Evolutionary conservation across 2,797 vertebrate genomes (phyloP), one percentile per base, ranked within the genome.

Genomic region (Gadopsis marmoratus): DNA sequence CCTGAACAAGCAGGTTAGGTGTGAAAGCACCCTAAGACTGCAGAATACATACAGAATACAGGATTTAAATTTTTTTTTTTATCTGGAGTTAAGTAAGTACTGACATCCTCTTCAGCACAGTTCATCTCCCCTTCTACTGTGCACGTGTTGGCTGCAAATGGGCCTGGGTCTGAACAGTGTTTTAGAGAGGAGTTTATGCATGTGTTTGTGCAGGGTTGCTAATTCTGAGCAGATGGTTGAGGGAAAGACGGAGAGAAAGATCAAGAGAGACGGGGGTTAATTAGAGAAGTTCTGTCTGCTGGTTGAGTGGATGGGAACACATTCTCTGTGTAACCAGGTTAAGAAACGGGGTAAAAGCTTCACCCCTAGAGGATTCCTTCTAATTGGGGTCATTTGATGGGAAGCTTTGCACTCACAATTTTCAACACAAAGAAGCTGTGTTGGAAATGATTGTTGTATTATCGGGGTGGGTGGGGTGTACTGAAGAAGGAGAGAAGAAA

Each of bases 381-480:
- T 97, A 97, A 98, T 97, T 96, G 96, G 95, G 94, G 95, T 96
- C 95, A 96, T 96, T 94, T 91, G 94, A 96, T 95, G 95, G 91
- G 53, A 89, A 88, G 93, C 94, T 74, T 74, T 33, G 86, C 90
- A 89, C 90, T 95, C 95, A 94, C 86, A 35, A 50, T 79, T 81
- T 80, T 83, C 61, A 67, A 87, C 50, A 56, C 60, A 50, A 33
- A 50, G 45, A 79, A 72, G 64, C 67, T 19, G 50, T 29, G 67
- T 71, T 59, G 12, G 64, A 83, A 78, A 60, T 48, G 23, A 75
- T 62, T 81, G 43, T 71, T 62, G 23, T 77, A 33, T 75, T 79
- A 76, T 37, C 7, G 45, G n/a, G 26, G 50, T 72, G 66, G 83
- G 55, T 69, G 45, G 48, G 73, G 71, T 50, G 43, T 47, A 61